Conservation (phyloP, 2,113 vertebrate genomes). For the Equus quagga region DNA sequence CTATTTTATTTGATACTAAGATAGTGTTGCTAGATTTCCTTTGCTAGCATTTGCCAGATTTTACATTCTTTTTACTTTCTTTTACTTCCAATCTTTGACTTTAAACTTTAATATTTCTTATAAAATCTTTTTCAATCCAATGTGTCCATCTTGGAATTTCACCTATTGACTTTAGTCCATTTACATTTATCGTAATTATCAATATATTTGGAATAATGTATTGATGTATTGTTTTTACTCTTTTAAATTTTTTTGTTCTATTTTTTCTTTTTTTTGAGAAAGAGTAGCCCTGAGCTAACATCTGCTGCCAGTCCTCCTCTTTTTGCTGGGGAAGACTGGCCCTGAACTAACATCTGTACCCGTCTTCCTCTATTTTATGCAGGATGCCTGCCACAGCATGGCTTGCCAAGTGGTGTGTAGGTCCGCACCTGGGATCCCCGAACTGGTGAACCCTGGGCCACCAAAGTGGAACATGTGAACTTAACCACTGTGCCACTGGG, state of each 20-base stretch:
- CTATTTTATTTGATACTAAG: neutral
- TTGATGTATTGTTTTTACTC: neutral
- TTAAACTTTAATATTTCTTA: neutral
- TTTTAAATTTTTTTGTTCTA: neutral
- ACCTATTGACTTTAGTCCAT: neutral
- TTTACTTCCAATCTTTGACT: neutral
- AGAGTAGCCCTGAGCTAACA: too few species aligned
- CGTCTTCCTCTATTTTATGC: too few species aligned
- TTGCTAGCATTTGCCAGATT: slow-evolving; percentile 4
- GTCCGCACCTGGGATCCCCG: too few species aligned
- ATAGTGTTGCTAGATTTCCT: neutral
- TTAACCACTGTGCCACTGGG: too few species aligned
- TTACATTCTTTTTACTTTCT: neutral
- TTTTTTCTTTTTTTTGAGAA: neutral
- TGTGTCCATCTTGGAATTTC: neutral
- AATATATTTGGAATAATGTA: neutral
- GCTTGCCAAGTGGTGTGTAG: too few species aligned
- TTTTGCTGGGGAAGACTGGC: too few species aligned
- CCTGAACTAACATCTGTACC: too few species aligned
- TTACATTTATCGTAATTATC: neutral
- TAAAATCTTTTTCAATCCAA: neutral
- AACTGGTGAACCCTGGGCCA: too few species aligned
- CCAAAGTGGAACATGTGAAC: too few species aligned
- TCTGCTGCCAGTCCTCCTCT: too few species aligned
- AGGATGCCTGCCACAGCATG: too few species aligned